Evolutionary conservation across 2,797 vertebrate species (phyloP).

Genomic region (Protonibea diacanthus): DNA sequence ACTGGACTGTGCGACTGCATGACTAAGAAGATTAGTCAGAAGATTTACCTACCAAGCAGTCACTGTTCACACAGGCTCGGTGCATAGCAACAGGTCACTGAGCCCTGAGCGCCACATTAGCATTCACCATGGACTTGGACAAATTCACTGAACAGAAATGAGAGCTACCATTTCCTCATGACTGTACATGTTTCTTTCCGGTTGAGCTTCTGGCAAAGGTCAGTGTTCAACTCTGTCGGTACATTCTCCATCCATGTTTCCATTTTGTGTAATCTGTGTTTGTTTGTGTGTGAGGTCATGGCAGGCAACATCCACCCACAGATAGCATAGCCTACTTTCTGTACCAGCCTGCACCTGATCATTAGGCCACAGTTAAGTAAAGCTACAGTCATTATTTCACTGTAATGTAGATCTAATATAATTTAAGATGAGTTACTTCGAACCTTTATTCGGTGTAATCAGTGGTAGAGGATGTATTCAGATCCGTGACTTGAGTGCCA

Average conservation of each 20-base stretch:
- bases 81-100: slow-evolving; percentile 66
- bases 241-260: neutral
- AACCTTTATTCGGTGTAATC: neutral
- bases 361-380: neutral
- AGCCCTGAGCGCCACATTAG: slow-evolving; percentile 35
- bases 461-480: neutral
- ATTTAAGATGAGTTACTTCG: neutral
- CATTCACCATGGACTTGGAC: slow-evolving; percentile 46
- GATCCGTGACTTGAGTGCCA: neutral
- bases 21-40: slow-evolving; percentile 83
- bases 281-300: slow-evolving; percentile 4
- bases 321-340: slow-evolving; percentile 1
- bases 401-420: neutral
- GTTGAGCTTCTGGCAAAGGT: slow-evolving; percentile 52
- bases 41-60: slow-evolving; percentile 77
- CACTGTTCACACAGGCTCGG: slow-evolving; percentile 43
- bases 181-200: slow-evolving; percentile 33
- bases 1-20: slow-evolving; percentile 65
- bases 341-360: slow-evolving; percentile 6
- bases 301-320: neutral
- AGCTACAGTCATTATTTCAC: neutral
- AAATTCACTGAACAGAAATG: slow-evolving; percentile 43
- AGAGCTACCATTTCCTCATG: slow-evolving; percentile 24
- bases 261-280: slow-evolving; percentile 2
- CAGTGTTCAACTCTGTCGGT: slow-evolving; percentile 36